phyloP scores from a whole-genome alignment of 2,888 invertebrate genomes.

The Melinopterus prodromus region DNA sequence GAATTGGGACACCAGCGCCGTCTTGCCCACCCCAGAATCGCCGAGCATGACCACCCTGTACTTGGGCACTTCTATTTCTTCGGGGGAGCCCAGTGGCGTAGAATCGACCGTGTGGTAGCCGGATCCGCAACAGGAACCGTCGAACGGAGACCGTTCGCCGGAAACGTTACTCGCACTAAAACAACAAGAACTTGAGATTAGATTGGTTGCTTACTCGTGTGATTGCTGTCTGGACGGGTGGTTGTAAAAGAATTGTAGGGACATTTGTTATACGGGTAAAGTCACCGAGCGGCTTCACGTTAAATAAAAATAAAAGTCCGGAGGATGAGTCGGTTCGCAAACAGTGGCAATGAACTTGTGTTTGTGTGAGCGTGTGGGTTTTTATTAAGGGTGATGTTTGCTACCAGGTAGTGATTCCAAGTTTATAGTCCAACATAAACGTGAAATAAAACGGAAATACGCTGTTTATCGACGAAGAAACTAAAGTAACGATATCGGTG shows the following conservation, averaged over 20 bases:
- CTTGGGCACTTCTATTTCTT: conserved; percentile 74
- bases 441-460: too few relatives aligned
- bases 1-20: conserved; percentile 89
- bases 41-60: conserved; percentile 86
- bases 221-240: neutral
- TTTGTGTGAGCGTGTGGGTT: neutral
- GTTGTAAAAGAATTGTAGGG: conserved; percentile 13
- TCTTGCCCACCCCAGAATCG: conserved; percentile 89
- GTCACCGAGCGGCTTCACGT: neutral
- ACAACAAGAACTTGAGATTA: conserved; percentile 34
- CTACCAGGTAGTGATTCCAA: neutral
- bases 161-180: conserved; percentile 74
- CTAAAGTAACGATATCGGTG: too few relatives aligned
- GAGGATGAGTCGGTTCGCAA: neutral
- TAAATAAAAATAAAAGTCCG: neutral
- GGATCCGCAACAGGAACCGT: conserved; percentile 85
- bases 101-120: conserved; percentile 83
- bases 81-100: conserved; percentile 77
- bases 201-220: neutral
- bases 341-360: neutral
- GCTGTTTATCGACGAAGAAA: too few relatives aligned
- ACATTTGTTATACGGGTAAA: neutral
- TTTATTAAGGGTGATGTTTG: neutral
- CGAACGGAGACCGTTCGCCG: conserved; percentile 82
- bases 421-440: neutral